These are phyloP conservation scores for Anthonomus grandis DNA, from an alignment of 1,140 invertebrate genomes.

Conservation along the genomic window DNA sequence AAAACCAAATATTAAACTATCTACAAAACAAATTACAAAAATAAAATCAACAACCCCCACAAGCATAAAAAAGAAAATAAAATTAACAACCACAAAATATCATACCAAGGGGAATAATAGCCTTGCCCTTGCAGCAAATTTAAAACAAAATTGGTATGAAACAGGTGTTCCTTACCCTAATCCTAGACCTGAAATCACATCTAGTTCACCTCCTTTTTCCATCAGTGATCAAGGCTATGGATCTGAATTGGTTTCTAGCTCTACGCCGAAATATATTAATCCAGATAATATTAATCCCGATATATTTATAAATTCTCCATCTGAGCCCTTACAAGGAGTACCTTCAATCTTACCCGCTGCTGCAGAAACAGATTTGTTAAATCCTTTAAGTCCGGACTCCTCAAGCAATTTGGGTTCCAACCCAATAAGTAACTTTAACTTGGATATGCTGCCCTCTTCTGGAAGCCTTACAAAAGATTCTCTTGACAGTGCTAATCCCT, in stretches of 20 bases:
- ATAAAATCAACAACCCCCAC: conserved; percentile 6
- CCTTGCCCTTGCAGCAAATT: conserved; percentile 11
- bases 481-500: conserved; percentile 22
- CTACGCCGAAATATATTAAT: conserved; percentile 7
- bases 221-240: conserved; percentile 20
- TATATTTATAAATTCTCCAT: conserved; percentile 37
- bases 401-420: conserved; percentile 3
- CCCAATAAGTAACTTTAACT: conserved; percentile 35
- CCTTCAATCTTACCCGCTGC: conserved; percentile 13
- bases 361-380: background rate
- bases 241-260: conserved; percentile 4
- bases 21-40: background rate
- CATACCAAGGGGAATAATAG: conserved; percentile 27
- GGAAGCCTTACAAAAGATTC: conserved; percentile 18
- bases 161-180: conserved; percentile 33
- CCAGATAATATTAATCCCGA: conserved; percentile 18
- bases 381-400: background rate
- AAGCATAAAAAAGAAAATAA: conserved; percentile 21
- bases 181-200: conserved; percentile 40
- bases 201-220: conserved; percentile 39
- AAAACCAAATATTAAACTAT: too few species aligned
- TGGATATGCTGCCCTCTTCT: conserved; percentile 34
- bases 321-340: conserved; percentile 30
- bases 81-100: conserved; percentile 28
- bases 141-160: conserved; percentile 40